Conservation (phyloP, 2,888 invertebrate genomes). For the Agonopterix subpropinquella region DNA sequence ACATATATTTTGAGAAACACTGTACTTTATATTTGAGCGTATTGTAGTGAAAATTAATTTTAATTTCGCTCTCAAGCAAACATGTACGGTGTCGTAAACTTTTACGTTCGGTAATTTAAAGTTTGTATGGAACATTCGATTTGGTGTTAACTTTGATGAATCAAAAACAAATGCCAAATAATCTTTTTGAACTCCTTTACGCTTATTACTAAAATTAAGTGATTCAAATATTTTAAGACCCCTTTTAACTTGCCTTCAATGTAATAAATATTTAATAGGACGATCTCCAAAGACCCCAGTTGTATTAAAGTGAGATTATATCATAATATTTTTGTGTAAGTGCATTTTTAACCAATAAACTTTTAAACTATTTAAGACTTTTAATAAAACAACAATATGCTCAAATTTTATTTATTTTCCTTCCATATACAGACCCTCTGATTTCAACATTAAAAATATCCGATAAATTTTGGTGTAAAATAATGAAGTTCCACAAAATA, state of each 20-base stretch:
- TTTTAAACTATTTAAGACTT: too few relatives aligned
- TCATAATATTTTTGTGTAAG: slow-evolving; percentile 29
- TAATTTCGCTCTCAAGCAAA: too few relatives aligned
- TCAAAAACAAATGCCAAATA: slow-evolving; percentile 9
- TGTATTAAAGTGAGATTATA: slow-evolving; percentile 24
- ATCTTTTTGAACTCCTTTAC: slow-evolving; percentile 4
- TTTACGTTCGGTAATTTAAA: too few relatives aligned
- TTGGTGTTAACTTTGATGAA: too few relatives aligned
- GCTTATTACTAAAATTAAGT: slow-evolving; percentile 6
- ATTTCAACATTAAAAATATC: slow-evolving; percentile 54
- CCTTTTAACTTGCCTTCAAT: background rate
- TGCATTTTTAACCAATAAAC: slow-evolving; percentile 24
- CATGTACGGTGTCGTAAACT: too few relatives aligned
- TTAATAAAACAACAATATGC: slow-evolving; percentile 32
- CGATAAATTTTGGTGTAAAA: slow-evolving; percentile 43
- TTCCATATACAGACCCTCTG: slow-evolving; percentile 66
- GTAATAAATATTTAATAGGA: background rate
- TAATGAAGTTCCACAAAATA: slow-evolving; percentile 32
- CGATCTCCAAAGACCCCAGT: slow-evolving; percentile 14
- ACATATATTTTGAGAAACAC: too few relatives aligned
- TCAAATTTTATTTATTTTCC: slow-evolving; percentile 57
- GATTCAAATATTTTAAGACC: background rate
- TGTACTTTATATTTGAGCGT: too few relatives aligned
- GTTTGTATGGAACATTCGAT: too few relatives aligned
- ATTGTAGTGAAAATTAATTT: too few relatives aligned